Conservation (phyloP, 2,797 vertebrate species). For the Cirrhinus mrigala region DNA sequence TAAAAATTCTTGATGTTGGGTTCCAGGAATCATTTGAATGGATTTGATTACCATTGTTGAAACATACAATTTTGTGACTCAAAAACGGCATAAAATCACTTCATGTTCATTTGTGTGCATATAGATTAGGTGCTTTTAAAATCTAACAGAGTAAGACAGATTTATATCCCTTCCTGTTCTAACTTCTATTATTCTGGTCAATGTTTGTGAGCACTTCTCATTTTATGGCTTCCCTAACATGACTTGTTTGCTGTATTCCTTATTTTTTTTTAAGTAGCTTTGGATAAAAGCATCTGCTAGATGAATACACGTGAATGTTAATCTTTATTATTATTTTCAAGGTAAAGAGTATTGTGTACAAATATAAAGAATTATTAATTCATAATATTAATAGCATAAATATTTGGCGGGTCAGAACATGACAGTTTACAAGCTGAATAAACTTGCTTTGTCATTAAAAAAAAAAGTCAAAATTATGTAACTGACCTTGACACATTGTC, state of each 20-base stretch:
- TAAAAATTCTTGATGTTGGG: not conserved
- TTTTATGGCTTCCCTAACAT: not conserved
- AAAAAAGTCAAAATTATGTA: not conserved
- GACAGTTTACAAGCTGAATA: not conserved
- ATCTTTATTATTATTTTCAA: not conserved
- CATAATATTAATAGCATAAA: not conserved
- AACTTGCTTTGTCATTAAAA: not conserved
- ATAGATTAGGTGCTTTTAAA: not conserved
- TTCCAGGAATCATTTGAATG: slow-evolving; percentile 36
- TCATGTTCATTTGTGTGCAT: not conserved
- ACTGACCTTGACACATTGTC: not conserved
- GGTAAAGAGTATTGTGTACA: not conserved
- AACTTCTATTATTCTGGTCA: not conserved
- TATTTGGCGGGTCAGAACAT: not conserved
- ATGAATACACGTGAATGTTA: not conserved
- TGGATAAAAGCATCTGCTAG: not conserved
- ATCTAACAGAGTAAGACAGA: not conserved
- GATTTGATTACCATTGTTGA: slow-evolving; percentile 38
- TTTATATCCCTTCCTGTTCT: not conserved
- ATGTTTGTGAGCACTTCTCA: not conserved
- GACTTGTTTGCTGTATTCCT: not conserved
- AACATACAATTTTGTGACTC: slow-evolving; percentile 1
- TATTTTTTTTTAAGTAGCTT: not conserved
- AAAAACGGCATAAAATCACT: not conserved
- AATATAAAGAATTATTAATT: not conserved